A percentile compares a stretch with the other conserved stretches of the same genome.
Conservation (phyloP, 2,113 vertebrate species). For the Larimichthys polyactis region DNA sequence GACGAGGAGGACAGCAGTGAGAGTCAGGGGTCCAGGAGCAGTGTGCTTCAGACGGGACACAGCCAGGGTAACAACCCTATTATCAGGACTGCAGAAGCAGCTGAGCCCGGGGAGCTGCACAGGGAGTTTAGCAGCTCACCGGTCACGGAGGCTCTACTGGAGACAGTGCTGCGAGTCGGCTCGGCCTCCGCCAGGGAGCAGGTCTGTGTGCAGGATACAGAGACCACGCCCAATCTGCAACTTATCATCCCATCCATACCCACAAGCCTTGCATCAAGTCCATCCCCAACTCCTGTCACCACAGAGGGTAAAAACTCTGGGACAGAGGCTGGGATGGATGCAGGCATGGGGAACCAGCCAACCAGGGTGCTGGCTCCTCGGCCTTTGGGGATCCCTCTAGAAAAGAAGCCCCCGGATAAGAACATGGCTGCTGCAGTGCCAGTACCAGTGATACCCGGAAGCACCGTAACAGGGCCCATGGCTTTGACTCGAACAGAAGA, state of each 20-base stretch:
- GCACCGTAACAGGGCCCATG: conserved; percentile 45
- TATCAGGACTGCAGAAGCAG: conserved; percentile 78
- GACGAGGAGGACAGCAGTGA: conserved; percentile 73
- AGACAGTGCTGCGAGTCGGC: conserved; percentile 84
- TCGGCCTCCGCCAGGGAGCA: conserved; percentile 83
- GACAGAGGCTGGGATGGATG: conserved; percentile 62
- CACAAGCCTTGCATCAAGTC: background rate
- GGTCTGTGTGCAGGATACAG: conserved; percentile 56
- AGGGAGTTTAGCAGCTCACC: conserved; percentile 78
- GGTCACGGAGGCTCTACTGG: conserved; percentile 83
- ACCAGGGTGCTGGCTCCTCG: conserved; percentile 56
- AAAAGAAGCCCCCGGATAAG: conserved; percentile 96
- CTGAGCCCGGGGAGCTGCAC: conserved; percentile 75
- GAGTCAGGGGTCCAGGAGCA: conserved; percentile 81
- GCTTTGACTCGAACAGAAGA: conserved; percentile 56
- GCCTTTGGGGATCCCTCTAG: conserved; percentile 80
- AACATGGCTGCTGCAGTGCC: conserved; percentile 60
- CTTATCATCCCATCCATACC: conserved; percentile 34
- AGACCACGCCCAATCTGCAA: conserved; percentile 45
- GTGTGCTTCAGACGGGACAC: conserved; percentile 78
- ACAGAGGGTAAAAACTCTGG: conserved; percentile 65
- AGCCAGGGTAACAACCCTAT: conserved; percentile 56
- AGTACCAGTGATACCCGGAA: conserved; percentile 45
- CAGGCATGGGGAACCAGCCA: conserved; percentile 60
- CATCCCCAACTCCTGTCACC: conserved; percentile 10